Base-by-base conservation (phyloP, 2,797 vertebrate genomes). In the Taeniopygia guttata region DNA sequence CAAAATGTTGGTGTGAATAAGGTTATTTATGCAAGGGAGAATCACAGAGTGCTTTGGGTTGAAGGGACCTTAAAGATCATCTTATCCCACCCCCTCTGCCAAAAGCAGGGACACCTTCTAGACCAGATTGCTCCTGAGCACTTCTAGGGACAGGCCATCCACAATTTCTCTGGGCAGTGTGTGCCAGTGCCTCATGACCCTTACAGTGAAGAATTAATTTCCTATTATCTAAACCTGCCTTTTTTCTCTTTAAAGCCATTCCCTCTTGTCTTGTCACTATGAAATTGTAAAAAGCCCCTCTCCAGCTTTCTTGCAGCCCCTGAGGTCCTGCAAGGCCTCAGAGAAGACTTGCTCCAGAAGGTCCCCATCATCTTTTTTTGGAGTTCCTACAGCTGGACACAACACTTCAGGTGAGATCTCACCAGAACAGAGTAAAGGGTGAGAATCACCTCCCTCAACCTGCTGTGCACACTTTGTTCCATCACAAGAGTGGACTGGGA, bases 281-380 rank as follows among this genome's bases (percentile, higher is more conserved):
- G 20, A 36, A 17, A 7, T 22, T 45, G 29, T 26, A 30, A 70
- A 45, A 63, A 51, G 6, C 5, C 21, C 12, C 12, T 70, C 5
- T 43, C 8, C 56, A 22, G 25, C 10, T 58, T 21, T 64, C 25
- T 34, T 1, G 0, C 36, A 55, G 26, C 5, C 5, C 0, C 45
- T 51, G 34, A 63, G 5, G 17, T 77, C 26, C 29, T 64, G 51
- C 38, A 56, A 45, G 20, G 14, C 17, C n/a, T 51, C 29, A 55
- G 2, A 38, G 11, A 69, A 43, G 43, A 51, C 38, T 83, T 36
- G 13, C 11, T 76, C 29, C 23, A 21, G 23, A 27, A n/a, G 16
- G 11, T 63, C 23, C 9, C 13, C 11, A 9, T 82, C 10, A 5
- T 51, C 36, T 62, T 56, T 29, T 62, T 5, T 7, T 43, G 3